Percentiles rank a stretch among this genome's conserved stretches.
These are phyloP conservation scores for Cephalopholis sonnerati DNA, from an alignment of 2,113 vertebrate genomes.

Conservation along the genomic window DNA sequence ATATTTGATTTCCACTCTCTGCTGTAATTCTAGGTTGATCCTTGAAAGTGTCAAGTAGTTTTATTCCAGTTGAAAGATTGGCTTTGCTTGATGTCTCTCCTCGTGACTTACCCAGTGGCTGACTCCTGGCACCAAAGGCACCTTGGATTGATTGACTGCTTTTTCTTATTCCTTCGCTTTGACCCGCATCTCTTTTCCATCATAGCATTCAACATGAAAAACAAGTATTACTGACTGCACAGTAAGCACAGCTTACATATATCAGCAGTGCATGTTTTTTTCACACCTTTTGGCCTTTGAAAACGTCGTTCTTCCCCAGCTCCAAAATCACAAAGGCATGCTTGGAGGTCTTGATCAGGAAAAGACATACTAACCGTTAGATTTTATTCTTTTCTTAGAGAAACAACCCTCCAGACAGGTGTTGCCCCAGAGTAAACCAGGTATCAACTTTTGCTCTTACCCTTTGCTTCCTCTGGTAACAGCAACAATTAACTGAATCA, in stretches of 20 bases:
- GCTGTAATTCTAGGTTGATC: not conserved
- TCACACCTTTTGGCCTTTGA: not conserved
- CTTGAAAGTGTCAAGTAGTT: slow-evolving; percentile 18
- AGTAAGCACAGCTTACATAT: not conserved
- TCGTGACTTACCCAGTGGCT: slow-evolving; percentile 13
- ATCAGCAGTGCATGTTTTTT: slow-evolving; percentile 21
- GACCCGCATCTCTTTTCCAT: slow-evolving; percentile 26
- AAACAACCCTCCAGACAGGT: slow-evolving; percentile 49
- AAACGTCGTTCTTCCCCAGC: slow-evolving; percentile 15
- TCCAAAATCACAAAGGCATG: slow-evolving; percentile 27
- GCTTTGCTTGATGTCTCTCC: slow-evolving; percentile 13
- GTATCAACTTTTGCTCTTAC: slow-evolving; percentile 55
- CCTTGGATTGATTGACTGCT: slow-evolving; percentile 17
- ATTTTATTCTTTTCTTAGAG: slow-evolving; percentile 65
- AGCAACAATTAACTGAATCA: not conserved
- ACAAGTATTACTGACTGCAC: not conserved
- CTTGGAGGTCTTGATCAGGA: not conserved
- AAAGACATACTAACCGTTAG: slow-evolving; percentile 43
- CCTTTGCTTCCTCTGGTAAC: not conserved
- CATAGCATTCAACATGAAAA: not conserved
- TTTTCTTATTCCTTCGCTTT: slow-evolving; percentile 26
- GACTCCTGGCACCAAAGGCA: slow-evolving; percentile 4
- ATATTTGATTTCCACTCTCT: slow-evolving; percentile 3
- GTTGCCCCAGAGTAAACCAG: slow-evolving; percentile 68
- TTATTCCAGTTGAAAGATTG: slow-evolving; percentile 12